Evolutionary conservation across 2,797 vertebrate species (phyloP).

Genomic region (Pygocentrus nattereri): DNA sequence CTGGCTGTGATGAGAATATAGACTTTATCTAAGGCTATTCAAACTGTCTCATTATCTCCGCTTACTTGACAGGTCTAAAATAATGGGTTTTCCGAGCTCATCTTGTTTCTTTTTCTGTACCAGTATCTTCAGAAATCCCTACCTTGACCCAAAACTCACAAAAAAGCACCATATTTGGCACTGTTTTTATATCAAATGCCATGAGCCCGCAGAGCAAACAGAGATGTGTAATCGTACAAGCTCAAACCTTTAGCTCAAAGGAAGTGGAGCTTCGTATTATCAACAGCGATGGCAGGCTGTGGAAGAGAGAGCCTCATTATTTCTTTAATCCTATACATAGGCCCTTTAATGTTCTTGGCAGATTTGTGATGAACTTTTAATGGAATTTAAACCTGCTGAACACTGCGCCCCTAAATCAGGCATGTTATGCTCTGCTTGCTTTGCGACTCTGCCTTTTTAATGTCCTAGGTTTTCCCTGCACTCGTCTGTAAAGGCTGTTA

Average conservation of each 20-base stretch:
- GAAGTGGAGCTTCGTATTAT: conserved; percentile 1
- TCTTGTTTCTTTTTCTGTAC: background rate
- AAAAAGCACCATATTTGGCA: background rate
- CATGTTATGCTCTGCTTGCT: background rate
- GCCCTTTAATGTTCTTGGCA: conserved; percentile 1
- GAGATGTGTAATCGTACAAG: background rate
- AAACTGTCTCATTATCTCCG: background rate
- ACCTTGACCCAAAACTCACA: background rate
- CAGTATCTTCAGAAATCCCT: background rate
- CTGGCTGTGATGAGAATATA: background rate
- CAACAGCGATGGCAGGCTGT: background rate
- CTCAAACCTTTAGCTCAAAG: conserved; percentile 4
- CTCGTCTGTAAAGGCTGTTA: conserved; percentile 9
- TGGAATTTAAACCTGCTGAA: conserved; percentile 17
- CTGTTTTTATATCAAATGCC: conserved; percentile 3
- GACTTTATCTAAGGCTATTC: no score
- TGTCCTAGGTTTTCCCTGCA: background rate
- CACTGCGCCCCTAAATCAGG: background rate
- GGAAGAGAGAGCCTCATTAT: background rate
- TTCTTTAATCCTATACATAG: conserved; percentile 3
- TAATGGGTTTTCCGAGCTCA: background rate
- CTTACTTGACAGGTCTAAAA: background rate
- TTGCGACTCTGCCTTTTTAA: background rate
- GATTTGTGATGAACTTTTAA: conserved; percentile 12
- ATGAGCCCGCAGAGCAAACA: background rate